Base-by-base conservation (phyloP, 1,140 invertebrate genomes). In the Solen grandis region DNA sequence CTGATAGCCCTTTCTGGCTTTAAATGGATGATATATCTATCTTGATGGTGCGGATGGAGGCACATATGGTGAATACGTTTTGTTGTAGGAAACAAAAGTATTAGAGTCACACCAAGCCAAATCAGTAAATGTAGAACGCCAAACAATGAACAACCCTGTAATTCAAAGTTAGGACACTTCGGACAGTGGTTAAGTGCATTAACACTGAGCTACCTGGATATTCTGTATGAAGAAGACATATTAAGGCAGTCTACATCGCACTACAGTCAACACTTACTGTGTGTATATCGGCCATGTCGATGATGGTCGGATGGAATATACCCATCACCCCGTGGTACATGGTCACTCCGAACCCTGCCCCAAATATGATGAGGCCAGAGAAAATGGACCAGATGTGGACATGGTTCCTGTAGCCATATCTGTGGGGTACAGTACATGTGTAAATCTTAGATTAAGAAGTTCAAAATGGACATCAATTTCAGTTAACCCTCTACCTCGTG, bases 361-460 rank as follows among this genome's bases (percentile, higher is more conserved):
- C 52, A 38, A 80, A 80, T 25, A 80, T 80, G 27, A 54, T 22
- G 5, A 54, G 46, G 2, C 66, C 77, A 72, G 65, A 70, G n/a
- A 63, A 54, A 46, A 80, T 62, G 13, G 65, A 70, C 38, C 31
- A 65, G 38, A 80, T 80, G 33, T 80, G 77, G 27, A 72, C 33
- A 36, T 72, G 38, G 41, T 73, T 80, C 54, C 60, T 59, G 46
- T 80, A 80, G 2, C 77, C 77, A 54, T 80, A 80, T 46, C 77
- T 80, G 66, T n/a, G n/a, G n/a, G n/a, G n/a, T n/a, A n/a, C 13
- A 68, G 46, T n/a, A 62, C 16, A 4, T 4, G 29, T 22, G 29
- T 22, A 62, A 66, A 35, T 19, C 5, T 35, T 33, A 36, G 38
- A 65, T 22, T 27, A 59, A 59, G 8, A 59, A 27, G 22, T 22